These are phyloP conservation scores for Eilema depressum DNA, from an alignment of 2,888 invertebrate species.

Conservation along the genomic window DNA sequence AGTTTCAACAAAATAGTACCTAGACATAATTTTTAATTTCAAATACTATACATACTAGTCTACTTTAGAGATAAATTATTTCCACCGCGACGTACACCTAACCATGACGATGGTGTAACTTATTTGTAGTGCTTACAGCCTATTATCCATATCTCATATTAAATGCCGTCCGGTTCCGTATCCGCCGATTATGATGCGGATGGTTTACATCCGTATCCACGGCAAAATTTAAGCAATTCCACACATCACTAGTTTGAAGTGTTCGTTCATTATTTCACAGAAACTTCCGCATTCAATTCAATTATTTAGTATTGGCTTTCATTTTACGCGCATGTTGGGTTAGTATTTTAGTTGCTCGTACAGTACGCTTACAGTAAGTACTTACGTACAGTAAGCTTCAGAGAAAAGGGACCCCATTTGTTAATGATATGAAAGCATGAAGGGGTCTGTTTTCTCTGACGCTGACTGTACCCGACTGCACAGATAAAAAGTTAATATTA, in stretches of 20 bases:
- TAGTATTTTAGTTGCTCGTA: neutral
- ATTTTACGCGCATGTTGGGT: neutral
- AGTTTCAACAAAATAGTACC: too few relatives aligned
- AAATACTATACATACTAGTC: neutral
- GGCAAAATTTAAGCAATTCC: conserved; percentile 5
- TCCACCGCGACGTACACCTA: neutral
- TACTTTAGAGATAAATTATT: neutral
- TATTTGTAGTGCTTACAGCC: neutral
- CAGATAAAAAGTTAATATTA: conserved; percentile 1
- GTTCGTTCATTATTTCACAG: conserved; percentile 36
- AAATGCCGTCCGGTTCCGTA: conserved; percentile 21
- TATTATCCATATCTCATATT: conserved; percentile 13
- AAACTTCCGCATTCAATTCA: conserved; percentile 40
- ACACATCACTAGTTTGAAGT: conserved; percentile 40
- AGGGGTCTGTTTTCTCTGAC: too few relatives aligned
- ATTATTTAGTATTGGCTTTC: neutral
- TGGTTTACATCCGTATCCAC: conserved; percentile 24
- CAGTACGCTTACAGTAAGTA: too few relatives aligned
- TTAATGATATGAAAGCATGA: too few relatives aligned
- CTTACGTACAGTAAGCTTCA: too few relatives aligned
- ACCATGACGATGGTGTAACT: neutral
- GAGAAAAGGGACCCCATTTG: too few relatives aligned
- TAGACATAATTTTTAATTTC: too few relatives aligned
- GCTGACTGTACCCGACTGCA: neutral
- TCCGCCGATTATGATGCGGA: conserved; percentile 23